A percentile compares a stretch with the other conserved stretches of the same genome.
Evolutionary conservation across 2,797 vertebrate genomes (phyloP).

Genomic region (Rhinogobio ventralis): DNA sequence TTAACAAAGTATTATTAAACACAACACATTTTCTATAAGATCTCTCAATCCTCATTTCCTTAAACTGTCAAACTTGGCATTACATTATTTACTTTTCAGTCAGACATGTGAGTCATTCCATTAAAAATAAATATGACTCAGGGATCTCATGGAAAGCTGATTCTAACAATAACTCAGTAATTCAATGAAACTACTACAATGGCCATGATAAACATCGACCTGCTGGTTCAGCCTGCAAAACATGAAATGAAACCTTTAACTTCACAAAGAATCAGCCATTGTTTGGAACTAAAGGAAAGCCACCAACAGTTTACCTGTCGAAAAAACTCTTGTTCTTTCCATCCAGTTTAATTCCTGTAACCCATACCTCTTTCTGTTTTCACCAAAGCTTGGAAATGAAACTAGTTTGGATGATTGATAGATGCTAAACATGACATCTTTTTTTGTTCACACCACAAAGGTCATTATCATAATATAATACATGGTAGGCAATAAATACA

Average conservation of each 20-base stretch:
- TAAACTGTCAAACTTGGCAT: background rate
- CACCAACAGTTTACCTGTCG: slow-evolving; percentile 13
- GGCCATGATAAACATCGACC: background rate
- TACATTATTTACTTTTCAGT: background rate
- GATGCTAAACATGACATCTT: background rate
- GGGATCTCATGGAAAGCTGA: background rate
- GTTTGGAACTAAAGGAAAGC: slow-evolving; percentile 21
- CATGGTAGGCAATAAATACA: background rate
- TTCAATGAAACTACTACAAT: background rate
- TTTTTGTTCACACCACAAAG: slow-evolving; percentile 3
- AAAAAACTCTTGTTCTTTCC: slow-evolving; percentile 30
- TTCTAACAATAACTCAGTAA: background rate
- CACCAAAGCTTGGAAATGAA: slow-evolving; percentile 50
- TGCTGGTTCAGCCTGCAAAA: background rate
- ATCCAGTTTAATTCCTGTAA: slow-evolving; percentile 57
- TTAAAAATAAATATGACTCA: slow-evolving; percentile 8
- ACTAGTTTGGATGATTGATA: slow-evolving; percentile 30
- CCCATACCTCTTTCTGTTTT: slow-evolving; percentile 47
- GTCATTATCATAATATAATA: background rate
- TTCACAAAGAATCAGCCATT: slow-evolving; percentile 2
- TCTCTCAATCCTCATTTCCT: background rate
- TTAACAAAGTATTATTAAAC: background rate
- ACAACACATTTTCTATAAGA: slow-evolving; percentile 3
- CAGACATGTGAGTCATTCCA: background rate
- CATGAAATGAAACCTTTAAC: slow-evolving; percentile 20